Conservation (phyloP, 2,797 vertebrate species). For the Scarus forsteni region DNA sequence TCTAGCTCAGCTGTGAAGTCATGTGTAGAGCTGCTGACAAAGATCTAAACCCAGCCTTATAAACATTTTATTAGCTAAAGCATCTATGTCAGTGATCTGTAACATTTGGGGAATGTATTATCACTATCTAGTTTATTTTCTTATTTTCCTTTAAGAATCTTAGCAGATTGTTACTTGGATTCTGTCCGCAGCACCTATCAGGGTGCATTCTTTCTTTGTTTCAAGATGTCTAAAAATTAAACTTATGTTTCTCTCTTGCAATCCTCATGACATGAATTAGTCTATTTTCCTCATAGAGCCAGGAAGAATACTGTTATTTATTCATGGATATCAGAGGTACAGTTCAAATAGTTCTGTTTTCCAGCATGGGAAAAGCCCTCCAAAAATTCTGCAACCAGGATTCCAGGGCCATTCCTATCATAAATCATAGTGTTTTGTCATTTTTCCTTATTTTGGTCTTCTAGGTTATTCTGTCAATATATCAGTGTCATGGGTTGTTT, state of each 20-base stretch:
- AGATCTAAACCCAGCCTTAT: constrained; percentile 18
- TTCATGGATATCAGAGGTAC: constrained; percentile 21
- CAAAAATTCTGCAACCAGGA: constrained; percentile 13
- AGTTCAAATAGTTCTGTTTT: constrained; percentile 25
- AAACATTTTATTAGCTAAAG: background rate
- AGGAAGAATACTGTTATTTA: constrained; percentile 30
- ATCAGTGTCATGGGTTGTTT: constrained; percentile 30
- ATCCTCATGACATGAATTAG: constrained; percentile 17
- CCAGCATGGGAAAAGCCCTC: background rate
- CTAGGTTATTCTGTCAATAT: constrained; percentile 18
- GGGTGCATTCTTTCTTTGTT: constrained; percentile 13
- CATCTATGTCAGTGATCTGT: constrained; percentile 23
- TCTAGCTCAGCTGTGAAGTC: constrained; percentile 43
- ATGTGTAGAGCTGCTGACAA: constrained; percentile 37
- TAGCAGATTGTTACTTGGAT: constrained; percentile 15
- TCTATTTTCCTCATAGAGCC: constrained; percentile 6
- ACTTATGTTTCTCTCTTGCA: constrained; percentile 23
- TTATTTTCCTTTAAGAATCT: background rate
- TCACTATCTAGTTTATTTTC: constrained; percentile 29
- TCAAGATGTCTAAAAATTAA: constrained; percentile 25
- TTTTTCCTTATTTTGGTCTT: constrained; percentile 28
- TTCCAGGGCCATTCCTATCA: constrained; percentile 15
- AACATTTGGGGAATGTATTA: constrained; percentile 13
- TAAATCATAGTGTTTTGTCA: constrained; percentile 18
- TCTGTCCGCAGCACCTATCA: constrained; percentile 14